Evolutionary conservation across 2,113 vertebrate species (phyloP).

Genomic region (Protobothrops mucrosquamatus): DNA sequence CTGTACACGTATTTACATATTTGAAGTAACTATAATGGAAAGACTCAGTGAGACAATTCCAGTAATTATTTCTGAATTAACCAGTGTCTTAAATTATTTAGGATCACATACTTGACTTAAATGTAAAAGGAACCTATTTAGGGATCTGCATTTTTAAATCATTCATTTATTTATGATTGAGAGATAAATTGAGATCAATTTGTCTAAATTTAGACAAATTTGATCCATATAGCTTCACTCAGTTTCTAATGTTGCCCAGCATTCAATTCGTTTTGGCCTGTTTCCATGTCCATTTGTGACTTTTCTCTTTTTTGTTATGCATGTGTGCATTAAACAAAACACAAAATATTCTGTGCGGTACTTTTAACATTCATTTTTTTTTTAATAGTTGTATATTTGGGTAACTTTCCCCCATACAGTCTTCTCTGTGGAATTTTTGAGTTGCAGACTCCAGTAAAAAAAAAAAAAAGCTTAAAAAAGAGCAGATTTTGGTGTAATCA

Average conservation of each 20-base stretch:
- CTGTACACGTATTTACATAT: not conserved
- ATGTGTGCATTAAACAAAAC: not conserved
- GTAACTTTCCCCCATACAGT: not conserved
- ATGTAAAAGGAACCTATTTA: not conserved
- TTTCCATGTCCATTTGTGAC: not conserved
- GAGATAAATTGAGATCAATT: too few species aligned
- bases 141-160: not conserved
- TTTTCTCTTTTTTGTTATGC: not conserved
- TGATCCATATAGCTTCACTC: not conserved
- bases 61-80: not conserved
- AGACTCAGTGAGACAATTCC: not conserved
- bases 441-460: not conserved
- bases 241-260: not conserved
- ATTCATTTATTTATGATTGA: not conserved
- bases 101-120: not conserved
- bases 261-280: not conserved
- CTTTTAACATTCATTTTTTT: not conserved
- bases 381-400: not conserved
- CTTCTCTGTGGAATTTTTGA: not conserved
- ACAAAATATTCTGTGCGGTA: not conserved
- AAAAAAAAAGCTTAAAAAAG: not conserved
- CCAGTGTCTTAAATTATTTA: not conserved
- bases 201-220: not conserved
- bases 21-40: not conserved
- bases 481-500: not conserved